Evolutionary conservation across 2,113 vertebrate species (phyloP).

Genomic region (Isurus oxyrinchus): DNA sequence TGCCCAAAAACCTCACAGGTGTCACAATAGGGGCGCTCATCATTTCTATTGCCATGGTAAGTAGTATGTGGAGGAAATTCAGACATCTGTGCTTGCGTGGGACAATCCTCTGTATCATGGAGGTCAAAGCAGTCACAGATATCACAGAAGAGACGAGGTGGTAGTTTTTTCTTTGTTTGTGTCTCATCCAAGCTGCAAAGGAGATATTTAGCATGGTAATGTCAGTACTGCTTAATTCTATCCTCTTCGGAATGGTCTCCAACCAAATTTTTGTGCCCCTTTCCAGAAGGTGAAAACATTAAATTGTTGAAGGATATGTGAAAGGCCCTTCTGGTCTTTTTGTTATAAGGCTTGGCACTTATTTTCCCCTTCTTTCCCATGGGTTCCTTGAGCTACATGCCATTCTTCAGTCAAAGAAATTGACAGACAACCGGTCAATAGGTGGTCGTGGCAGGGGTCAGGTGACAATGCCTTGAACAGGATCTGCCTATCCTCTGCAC

Average conservation of each 20-base stretch:
- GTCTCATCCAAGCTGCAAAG: conserved; percentile 39
- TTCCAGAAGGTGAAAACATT: not conserved
- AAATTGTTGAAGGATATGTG: not conserved
- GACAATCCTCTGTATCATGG: conserved; percentile 94
- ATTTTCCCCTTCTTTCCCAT: not conserved
- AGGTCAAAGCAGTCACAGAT: conserved; percentile 97
- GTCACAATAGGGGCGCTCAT: conserved; percentile 88
- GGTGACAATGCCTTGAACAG: not conserved
- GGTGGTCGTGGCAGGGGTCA: not conserved
- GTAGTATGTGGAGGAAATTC: conserved; percentile 84
- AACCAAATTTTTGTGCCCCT: not conserved
- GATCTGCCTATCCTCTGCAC: not conserved
- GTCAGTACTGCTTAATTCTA: not conserved
- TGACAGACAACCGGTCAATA: not conserved
- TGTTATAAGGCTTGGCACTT: not conserved
- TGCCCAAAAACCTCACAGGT: conserved; percentile 94
- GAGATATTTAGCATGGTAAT: not conserved
- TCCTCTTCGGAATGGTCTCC: not conserved
- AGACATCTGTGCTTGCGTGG: conserved; percentile 68
- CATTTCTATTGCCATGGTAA: conserved; percentile 77
- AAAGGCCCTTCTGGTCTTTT: not conserved
- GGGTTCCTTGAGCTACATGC: not conserved
- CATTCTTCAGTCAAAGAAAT: not conserved
- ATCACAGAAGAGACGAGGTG: conserved; percentile 90
- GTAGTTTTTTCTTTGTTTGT: conserved; percentile 71